A percentile compares a stretch with the other conserved stretches of the same genome.
These are phyloP conservation scores for Conopomorpha cramerella DNA, from an alignment of 1,140 invertebrate species.

Conservation along the genomic window DNA sequence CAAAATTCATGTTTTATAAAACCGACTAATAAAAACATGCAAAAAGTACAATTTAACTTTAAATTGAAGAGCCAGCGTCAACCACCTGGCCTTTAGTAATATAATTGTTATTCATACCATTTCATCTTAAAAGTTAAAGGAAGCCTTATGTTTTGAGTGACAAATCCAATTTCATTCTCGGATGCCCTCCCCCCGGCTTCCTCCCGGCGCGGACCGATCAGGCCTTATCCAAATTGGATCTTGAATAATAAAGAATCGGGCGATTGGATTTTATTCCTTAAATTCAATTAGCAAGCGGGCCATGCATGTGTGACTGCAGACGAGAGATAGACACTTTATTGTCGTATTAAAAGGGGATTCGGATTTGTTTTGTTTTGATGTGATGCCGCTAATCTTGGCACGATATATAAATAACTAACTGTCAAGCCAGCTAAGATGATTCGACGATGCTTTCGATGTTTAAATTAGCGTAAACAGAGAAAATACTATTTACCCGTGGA, in stretches of 20 bases:
- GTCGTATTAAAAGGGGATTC: slow-evolving; percentile 45
- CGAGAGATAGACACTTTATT: slow-evolving; percentile 53
- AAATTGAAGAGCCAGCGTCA: too few species aligned
- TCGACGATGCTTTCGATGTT: too few species aligned
- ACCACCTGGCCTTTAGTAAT: too few species aligned
- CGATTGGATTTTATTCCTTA: slow-evolving; percentile 64
- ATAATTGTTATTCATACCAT: too few species aligned
- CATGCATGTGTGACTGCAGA: slow-evolving; percentile 51
- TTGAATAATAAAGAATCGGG: slow-evolving; percentile 64
- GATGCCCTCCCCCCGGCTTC: slow-evolving; percentile 29
- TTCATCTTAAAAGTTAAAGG: slow-evolving; percentile 37
- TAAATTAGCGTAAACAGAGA: too few species aligned
- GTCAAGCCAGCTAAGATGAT: too few species aligned
- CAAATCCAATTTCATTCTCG: slow-evolving; percentile 60
- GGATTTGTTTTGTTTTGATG: slow-evolving; percentile 23
- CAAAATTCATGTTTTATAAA: too few species aligned
- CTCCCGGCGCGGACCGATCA: slow-evolving; percentile 47
- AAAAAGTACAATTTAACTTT: too few species aligned
- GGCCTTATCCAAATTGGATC: slow-evolving; percentile 64
- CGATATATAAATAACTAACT: too few species aligned
- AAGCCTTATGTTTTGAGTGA: slow-evolving; percentile 60
- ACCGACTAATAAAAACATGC: too few species aligned
- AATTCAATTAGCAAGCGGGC: slow-evolving; percentile 61
- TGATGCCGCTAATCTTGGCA: too few species aligned
- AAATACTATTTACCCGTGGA: too few species aligned